phyloP scores from a whole-genome alignment of 2,113 vertebrate species.

The Hypanus sabinus region DNA sequence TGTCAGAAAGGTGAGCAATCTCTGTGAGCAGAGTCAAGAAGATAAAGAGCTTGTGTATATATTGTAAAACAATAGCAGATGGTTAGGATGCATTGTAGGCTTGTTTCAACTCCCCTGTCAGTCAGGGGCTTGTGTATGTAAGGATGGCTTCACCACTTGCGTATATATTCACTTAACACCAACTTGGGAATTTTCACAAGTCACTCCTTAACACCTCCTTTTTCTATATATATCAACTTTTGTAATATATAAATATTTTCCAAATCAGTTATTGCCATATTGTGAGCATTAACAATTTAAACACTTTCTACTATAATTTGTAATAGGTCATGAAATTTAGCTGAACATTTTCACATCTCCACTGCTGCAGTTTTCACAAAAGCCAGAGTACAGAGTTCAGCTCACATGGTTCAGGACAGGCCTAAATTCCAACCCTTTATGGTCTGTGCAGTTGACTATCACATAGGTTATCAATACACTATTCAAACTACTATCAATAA shows the following conservation, averaged over 20 bases:
- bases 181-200: constrained; percentile 12
- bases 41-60: not conserved
- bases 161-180: constrained; percentile 27
- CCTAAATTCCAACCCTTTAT: not conserved
- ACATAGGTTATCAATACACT: not conserved
- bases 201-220: not conserved
- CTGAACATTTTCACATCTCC: not conserved
- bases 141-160: constrained; percentile 20
- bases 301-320: not conserved
- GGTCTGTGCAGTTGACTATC: not conserved
- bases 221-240: not conserved
- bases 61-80: constrained; percentile 28
- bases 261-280: not conserved
- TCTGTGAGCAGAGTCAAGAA: not conserved
- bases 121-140: not conserved
- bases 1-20: not conserved
- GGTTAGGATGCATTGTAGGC: constrained; percentile 12
- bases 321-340: not conserved
- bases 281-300: not conserved
- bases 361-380: not conserved
- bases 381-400: not conserved
- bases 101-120: constrained; percentile 18
- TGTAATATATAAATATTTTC: not conserved
- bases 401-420: not conserved
- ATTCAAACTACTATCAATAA: not conserved